Base-by-base conservation (phyloP, 2,888 invertebrate species). In the Papilio protenor region DNA sequence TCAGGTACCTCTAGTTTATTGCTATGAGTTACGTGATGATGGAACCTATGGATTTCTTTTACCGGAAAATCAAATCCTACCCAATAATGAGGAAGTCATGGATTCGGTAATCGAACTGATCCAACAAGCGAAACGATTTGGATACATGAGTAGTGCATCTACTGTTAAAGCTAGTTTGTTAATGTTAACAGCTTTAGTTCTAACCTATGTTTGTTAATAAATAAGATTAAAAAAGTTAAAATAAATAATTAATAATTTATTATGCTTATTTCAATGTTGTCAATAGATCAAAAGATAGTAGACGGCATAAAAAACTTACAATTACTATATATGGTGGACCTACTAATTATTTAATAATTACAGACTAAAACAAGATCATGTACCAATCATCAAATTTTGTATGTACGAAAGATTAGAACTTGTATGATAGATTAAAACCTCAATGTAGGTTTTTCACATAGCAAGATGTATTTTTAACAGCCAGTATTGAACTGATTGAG, bases 11-110 rank as follows among this genome's bases (percentile, higher is more conserved):
- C 92, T 97, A 23, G 93, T 96, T 0, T 97, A 96, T 87, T 96
- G 96, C 1, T 96, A 97, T 77, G 97, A 98, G 88, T 92, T 97
- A 2, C 92, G 97, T 0, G 98, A 98, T 83, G 94, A 85, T 5
- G 97, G 97, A 0, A 84, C 85, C 0, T 95, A 95, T 85, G 97
- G 97, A 0, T 97, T 97, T 87, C 83, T 97, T 0, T 90, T 98
- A 2, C 97, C 97, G 0, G 88, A 96, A 0, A 93, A 95, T 0
- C 96, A 96, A 86, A 97, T 98, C 79, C 88, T 96, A 23, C 96
- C 96, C 8, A 96, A 95, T 70, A 95, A 95, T 57, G 88, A 95
- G 79, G 97, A 97, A 85, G 95, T 96, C 0, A 91, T 96, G 88
- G 94, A 93, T 61, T 93, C 93, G 0, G 61, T 93, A 0, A 71